Evolutionary conservation across 2,888 invertebrate species (phyloP).

Genomic region (Dryococelus australis): DNA sequence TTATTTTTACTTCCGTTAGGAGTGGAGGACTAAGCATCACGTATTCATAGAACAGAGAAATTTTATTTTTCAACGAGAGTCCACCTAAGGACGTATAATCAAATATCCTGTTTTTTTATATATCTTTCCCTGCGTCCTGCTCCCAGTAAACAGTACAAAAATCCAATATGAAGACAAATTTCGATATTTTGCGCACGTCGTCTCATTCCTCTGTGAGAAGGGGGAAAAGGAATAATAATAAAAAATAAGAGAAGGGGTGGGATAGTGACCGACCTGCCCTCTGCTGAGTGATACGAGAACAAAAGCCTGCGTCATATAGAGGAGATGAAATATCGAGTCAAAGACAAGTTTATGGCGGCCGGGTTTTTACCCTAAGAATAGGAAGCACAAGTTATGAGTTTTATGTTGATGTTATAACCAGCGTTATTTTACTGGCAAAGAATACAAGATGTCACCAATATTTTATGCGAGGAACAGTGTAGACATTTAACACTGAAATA

Average conservation of each 20-base stretch:
- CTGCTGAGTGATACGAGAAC: constrained; percentile 8
- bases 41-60: not conserved
- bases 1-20: not conserved
- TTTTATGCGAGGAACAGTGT: not conserved
- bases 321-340: constrained; percentile 10
- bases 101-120: not conserved
- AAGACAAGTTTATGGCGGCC: not conserved
- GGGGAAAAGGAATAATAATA: not conserved
- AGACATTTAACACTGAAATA: not conserved
- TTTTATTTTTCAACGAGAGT: not conserved
- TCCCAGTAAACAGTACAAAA: not conserved
- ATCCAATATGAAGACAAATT: constrained; percentile 5
- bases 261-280: not conserved
- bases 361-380: constrained; percentile 5
- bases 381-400: not conserved
- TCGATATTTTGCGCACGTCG: constrained; percentile 16
- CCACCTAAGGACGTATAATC: not conserved
- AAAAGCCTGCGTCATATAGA: not conserved
- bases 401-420: constrained; percentile 8
- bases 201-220: constrained; percentile 5
- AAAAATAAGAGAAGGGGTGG: not conserved
- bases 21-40: not conserved
- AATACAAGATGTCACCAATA: not conserved
- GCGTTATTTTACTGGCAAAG: not conserved
- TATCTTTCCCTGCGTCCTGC: constrained; percentile 2